phyloP scores from a whole-genome alignment of 2,888 invertebrate genomes.

The Drosophila mettleri region DNA sequence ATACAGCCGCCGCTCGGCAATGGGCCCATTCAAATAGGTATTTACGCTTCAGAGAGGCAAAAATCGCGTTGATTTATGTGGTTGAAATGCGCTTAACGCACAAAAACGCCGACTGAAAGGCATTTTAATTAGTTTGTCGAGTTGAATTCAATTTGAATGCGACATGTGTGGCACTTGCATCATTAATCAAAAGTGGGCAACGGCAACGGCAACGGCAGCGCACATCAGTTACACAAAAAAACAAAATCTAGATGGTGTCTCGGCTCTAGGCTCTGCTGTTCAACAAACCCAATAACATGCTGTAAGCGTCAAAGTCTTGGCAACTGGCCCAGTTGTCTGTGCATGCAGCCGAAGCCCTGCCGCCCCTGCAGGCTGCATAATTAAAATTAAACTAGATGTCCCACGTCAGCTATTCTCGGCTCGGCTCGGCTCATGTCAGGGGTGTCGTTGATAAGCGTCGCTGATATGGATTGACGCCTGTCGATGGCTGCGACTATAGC shows the following conservation, averaged over 20 bases:
- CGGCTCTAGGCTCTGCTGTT: slow-evolving; percentile 26
- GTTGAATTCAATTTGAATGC: slow-evolving; percentile 27
- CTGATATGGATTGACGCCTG: slow-evolving; percentile 59
- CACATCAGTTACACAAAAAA: slow-evolving; percentile 3
- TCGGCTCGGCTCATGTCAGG: slow-evolving; percentile 25
- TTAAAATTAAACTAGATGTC: slow-evolving; percentile 56
- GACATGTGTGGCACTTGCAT: slow-evolving; percentile 32
- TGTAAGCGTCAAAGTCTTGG: slow-evolving; percentile 52
- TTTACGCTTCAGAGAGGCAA: slow-evolving; percentile 26
- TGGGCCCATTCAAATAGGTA: slow-evolving; percentile 15
- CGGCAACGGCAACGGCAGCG: not conserved
- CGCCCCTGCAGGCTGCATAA: slow-evolving; percentile 41
- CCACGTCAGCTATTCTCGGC: slow-evolving; percentile 53
- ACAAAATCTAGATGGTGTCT: slow-evolving; percentile 36
- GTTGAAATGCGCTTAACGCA: slow-evolving; percentile 29
- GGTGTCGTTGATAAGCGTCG: slow-evolving; percentile 43
- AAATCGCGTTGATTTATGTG: slow-evolving; percentile 30
- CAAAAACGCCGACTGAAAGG: slow-evolving; percentile 17
- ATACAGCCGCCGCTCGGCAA: slow-evolving; percentile 4
- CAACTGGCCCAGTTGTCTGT: slow-evolving; percentile 40
- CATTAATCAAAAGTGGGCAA: slow-evolving; percentile 64
- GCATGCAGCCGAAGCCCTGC: not conserved
- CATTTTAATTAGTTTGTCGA: slow-evolving; percentile 46
- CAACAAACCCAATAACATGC: slow-evolving; percentile 64
- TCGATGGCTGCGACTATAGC: slow-evolving; percentile 28